Base-by-base conservation (phyloP, 2,888 invertebrate genomes). In the Chloromyia formosa region DNA sequence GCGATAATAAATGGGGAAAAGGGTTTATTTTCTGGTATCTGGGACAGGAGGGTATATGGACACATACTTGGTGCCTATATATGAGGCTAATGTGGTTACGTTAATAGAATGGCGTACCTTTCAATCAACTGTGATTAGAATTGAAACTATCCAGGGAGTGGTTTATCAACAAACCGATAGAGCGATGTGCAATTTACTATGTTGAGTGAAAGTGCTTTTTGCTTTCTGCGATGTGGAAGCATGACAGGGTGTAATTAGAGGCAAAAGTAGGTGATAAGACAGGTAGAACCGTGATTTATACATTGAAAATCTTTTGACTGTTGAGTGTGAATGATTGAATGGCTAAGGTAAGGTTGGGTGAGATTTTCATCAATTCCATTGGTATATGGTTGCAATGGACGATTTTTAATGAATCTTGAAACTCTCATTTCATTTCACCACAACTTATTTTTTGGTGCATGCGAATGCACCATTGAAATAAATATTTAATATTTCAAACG, bases 61-160 rank as follows among this genome's bases (percentile, higher is more conserved):
- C 42, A 12, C 5, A 35, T 35, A 49, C 14, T n/a, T 49, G 3
- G 49, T 35, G 27, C n/a, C n/a, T 35, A 35, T 35, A 7, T 35
- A 7, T 35, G 27, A 7, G 49, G 2, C 5, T n/a, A 49, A 3
- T 49, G 49, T 35, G 27, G 3, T n/a, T 12, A 12, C 2, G 49
- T 49, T 12, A 49, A 49, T n/a, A 3, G 18, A 14, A 22, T 49
- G 66, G 66, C 23, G 35, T 45, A 22, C 66, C 49, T 49, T 64
- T 45, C 45, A 49, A 66, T 66, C 66, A 66, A 66, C 20, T 66
- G 49, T 66, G 45, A 66, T 66, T 66, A 49, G n/a, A 22, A 66
- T 66, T 66, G 66, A 66, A 66, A 49, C 42, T 12, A 3, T 49
- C 22, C 49, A 20, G 45, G 66, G 66, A 66, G 66, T 66, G 66